Evolutionary conservation across 2,888 invertebrate species (phyloP).

Genomic region (Abrostola tripartita): DNA sequence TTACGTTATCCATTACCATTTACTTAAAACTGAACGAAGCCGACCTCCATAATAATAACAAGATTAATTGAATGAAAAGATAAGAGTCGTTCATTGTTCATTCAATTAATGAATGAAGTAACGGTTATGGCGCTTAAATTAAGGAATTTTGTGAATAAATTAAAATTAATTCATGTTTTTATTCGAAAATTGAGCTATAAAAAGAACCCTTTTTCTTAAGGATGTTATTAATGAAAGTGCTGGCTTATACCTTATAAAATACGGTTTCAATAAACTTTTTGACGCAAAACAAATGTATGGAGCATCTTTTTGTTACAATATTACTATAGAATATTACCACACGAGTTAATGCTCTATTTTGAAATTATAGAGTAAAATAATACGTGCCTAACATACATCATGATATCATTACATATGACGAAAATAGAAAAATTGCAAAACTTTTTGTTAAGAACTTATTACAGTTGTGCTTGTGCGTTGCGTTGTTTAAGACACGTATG

Average conservation of each 20-base stretch:
- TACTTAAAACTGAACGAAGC: slow-evolving; percentile 58
- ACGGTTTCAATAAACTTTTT: background rate
- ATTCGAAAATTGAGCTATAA: slow-evolving; percentile 31
- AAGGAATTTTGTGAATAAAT: slow-evolving; percentile 51
- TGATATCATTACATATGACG: background rate
- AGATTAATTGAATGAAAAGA: slow-evolving; percentile 73
- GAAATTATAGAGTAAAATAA: no score
- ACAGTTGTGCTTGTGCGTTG: no score
- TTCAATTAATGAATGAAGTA: slow-evolving; percentile 62
- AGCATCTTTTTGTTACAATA: no score
- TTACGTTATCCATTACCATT: slow-evolving; percentile 40
- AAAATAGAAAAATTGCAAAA: slow-evolving; percentile 33
- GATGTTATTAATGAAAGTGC: slow-evolving; percentile 8
- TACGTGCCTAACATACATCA: background rate
- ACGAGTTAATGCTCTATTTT: no score
- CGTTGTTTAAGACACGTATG: no score
- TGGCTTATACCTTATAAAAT: background rate
- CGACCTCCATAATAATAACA: slow-evolving; percentile 59
- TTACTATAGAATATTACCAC: no score
- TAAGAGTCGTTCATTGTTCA: slow-evolving; percentile 62
- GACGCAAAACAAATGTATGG: no score
- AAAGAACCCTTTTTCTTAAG: slow-evolving; percentile 4
- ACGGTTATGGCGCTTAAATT: slow-evolving; percentile 53
- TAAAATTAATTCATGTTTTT: slow-evolving; percentile 28
- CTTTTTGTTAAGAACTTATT: slow-evolving; percentile 38